These are phyloP conservation scores for Erethizon dorsatum DNA, from an alignment of 2,797 vertebrate species.

Conservation along the genomic window DNA sequence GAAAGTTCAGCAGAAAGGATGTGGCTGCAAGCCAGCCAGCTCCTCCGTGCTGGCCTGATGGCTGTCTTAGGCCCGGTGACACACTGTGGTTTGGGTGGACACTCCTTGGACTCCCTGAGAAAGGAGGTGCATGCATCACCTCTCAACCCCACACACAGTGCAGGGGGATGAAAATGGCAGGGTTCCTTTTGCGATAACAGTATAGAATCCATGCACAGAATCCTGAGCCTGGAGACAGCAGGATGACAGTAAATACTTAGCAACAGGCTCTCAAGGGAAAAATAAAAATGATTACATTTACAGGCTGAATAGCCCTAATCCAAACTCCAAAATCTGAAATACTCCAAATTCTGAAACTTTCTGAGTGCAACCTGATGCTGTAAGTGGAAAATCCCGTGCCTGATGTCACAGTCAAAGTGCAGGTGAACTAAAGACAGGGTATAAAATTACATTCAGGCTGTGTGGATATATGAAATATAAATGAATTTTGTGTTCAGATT, in stretches of 20 bases:
- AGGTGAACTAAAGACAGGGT: not conserved
- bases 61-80: not conserved
- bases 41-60: not conserved
- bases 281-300: not conserved
- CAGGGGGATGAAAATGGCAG: not conserved
- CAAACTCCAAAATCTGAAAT: not conserved
- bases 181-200: not conserved
- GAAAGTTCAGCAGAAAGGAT: conserved; percentile 32
- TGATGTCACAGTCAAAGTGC: not conserved
- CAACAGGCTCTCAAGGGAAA: not conserved
- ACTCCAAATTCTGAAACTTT: not conserved
- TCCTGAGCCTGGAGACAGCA: not conserved
- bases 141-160: not conserved
- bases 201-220: not conserved
- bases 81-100: not conserved
- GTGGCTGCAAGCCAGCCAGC: not conserved
- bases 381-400: not conserved
- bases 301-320: not conserved
- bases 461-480: not conserved
- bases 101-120: not conserved
- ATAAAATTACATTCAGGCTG: not conserved
- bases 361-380: not conserved
- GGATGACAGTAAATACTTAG: not conserved
- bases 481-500: not conserved
- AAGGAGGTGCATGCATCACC: not conserved